These are phyloP conservation scores for Cairina moschata DNA, from an alignment of 2,113 vertebrate species.

Conservation along the genomic window DNA sequence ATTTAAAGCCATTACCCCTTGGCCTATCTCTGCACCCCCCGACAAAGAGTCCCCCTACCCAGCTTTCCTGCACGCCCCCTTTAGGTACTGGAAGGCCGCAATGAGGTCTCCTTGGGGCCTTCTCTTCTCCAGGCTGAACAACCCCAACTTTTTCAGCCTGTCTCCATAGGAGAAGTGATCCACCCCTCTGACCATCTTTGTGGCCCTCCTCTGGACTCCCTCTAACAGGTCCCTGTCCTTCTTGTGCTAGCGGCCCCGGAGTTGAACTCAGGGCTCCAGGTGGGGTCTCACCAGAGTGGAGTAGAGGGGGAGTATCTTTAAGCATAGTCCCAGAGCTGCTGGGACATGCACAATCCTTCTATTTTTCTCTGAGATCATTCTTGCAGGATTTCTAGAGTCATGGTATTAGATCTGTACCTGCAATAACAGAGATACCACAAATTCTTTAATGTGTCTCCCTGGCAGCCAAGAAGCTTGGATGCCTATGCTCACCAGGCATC, in stretches of 20 bases:
- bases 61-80: neutral
- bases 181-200: neutral
- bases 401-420: neutral
- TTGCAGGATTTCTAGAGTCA: neutral
- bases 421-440: neutral
- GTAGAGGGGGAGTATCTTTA: neutral
- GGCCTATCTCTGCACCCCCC: too few relatives aligned
- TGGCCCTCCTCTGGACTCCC: neutral
- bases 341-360: neutral
- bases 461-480: neutral
- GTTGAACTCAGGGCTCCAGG: neutral
- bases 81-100: neutral
- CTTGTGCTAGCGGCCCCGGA: neutral
- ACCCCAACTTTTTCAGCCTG: neutral
- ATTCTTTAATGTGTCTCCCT: neutral
- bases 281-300: neutral
- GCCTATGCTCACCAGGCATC: neutral
- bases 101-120: neutral
- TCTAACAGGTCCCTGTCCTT: neutral
- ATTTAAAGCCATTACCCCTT: too few relatives aligned
- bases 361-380: neutral
- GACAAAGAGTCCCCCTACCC: neutral
- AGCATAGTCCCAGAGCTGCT: neutral
- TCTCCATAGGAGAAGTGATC: neutral
- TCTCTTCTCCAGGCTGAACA: neutral